Conservation (phyloP, 2,888 invertebrate genomes). For the Dorcus parallelipipedus region DNA sequence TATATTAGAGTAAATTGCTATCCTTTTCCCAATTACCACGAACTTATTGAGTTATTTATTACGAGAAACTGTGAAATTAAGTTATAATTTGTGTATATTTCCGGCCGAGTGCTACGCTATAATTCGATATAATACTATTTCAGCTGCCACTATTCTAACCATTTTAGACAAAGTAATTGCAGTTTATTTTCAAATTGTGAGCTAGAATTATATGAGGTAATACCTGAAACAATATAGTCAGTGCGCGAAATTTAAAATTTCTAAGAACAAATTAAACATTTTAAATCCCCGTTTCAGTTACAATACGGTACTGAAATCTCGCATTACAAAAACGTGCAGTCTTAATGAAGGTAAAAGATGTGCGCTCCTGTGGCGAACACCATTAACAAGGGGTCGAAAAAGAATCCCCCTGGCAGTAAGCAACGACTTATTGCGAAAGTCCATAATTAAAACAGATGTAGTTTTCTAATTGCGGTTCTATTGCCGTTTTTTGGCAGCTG, state of each 20-base stretch:
- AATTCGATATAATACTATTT: not conserved
- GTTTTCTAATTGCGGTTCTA: conserved; percentile 31
- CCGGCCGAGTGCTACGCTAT: not conserved
- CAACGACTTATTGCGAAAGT: conserved; percentile 39
- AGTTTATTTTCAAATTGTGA: too few relatives aligned
- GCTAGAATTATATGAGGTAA: too few relatives aligned
- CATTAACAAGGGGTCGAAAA: conserved; percentile 39
- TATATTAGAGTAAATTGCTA: not conserved
- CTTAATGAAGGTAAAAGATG: conserved; percentile 34
- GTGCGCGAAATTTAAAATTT: not conserved
- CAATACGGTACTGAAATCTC: conserved; percentile 14
- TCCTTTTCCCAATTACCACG: not conserved
- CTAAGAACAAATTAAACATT: not conserved
- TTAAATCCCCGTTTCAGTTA: not conserved
- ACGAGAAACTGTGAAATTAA: too few relatives aligned
- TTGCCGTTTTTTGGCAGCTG: conserved; percentile 24
- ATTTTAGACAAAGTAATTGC: too few relatives aligned
- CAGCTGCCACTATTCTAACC: not conserved
- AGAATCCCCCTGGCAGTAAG: conserved; percentile 28
- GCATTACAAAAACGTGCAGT: conserved; percentile 25
- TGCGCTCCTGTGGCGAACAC: conserved; percentile 35
- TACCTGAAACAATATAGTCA: too few relatives aligned
- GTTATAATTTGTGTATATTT: too few relatives aligned
- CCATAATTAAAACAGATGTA: conserved; percentile 47
- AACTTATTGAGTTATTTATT: too few relatives aligned